phyloP scores from a whole-genome alignment of 2,113 vertebrate genomes.

The Carlito syrichta region DNA sequence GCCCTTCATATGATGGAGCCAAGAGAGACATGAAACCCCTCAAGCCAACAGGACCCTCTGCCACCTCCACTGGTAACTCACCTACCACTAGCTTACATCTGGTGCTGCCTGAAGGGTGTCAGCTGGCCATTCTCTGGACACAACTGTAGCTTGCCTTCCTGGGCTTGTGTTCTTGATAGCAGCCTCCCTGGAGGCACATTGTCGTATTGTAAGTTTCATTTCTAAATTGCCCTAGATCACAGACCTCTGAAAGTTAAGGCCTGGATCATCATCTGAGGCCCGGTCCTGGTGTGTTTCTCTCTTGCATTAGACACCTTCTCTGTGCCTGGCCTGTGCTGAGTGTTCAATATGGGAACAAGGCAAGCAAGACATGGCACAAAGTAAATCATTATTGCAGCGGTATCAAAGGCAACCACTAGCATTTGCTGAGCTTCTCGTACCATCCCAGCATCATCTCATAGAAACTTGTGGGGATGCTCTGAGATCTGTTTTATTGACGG shows the following conservation, averaged over 20 bases:
- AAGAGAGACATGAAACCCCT: fast-evolving
- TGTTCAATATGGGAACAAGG: not conserved
- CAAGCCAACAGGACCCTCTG: not conserved
- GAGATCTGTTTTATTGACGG: not conserved
- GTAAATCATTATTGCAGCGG: not conserved
- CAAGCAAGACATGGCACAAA: not conserved
- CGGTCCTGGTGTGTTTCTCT: not conserved
- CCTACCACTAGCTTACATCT: not conserved
- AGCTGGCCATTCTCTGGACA: not conserved
- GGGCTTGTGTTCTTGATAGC: not conserved
- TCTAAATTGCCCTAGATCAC: not conserved
- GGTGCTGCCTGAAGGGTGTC: fast-evolving
- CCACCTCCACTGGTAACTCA: too few relatives aligned
- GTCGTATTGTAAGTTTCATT: not conserved
- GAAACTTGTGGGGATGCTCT: not conserved
- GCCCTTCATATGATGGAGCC: not conserved
- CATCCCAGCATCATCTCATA: not conserved
- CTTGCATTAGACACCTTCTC: not conserved
- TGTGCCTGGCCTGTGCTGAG: too few relatives aligned
- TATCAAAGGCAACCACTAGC: not conserved
- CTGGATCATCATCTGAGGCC: not conserved
- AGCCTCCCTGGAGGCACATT: not conserved
- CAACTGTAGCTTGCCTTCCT: not conserved
- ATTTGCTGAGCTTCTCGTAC: not conserved
- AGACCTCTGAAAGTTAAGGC: not conserved